A percentile compares a stretch with the other conserved stretches of the same genome.
phyloP scores from a whole-genome alignment of 2,797 vertebrate genomes.

The Cheirogaleus major region DNA sequence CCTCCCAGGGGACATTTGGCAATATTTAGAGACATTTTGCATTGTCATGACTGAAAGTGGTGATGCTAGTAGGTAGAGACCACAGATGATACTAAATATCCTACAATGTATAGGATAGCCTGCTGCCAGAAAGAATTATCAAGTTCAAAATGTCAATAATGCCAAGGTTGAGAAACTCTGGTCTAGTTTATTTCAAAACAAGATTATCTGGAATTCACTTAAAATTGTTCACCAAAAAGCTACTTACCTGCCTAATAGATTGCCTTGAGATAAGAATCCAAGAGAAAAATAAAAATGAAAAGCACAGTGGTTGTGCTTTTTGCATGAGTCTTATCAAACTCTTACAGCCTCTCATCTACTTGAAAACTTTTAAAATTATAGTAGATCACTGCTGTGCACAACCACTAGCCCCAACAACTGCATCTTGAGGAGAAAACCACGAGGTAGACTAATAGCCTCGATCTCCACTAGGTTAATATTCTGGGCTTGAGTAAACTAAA shows the following conservation, averaged over 20 bases:
- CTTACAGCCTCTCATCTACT: not conserved
- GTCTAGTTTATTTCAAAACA: not conserved
- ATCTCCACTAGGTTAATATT: not conserved
- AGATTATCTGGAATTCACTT: slow-evolving; percentile 62
- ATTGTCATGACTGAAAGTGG: not conserved
- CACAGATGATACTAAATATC: not conserved
- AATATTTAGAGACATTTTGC: not conserved
- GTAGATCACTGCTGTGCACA: not conserved
- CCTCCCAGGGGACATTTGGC: not conserved
- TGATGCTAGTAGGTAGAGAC: not conserved
- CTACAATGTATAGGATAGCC: not conserved
- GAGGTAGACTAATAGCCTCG: slow-evolving; percentile 12
- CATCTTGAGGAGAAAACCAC: slow-evolving; percentile 35
- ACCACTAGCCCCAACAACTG: not conserved
- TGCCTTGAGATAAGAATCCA: not conserved
- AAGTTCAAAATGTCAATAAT: not conserved
- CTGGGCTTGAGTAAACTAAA: not conserved
- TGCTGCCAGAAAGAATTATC: not conserved
- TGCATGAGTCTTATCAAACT: not conserved
- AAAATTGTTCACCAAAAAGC: slow-evolving; percentile 38
- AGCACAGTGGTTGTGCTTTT: not conserved
- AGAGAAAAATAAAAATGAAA: slow-evolving; percentile 14
- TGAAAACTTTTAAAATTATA: slow-evolving; percentile 21
- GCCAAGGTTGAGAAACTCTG: not conserved
- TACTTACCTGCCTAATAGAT: slow-evolving; percentile 42